phyloP scores from a whole-genome alignment of 2,888 invertebrate species.

The Theodoxus fluviatilis region DNA sequence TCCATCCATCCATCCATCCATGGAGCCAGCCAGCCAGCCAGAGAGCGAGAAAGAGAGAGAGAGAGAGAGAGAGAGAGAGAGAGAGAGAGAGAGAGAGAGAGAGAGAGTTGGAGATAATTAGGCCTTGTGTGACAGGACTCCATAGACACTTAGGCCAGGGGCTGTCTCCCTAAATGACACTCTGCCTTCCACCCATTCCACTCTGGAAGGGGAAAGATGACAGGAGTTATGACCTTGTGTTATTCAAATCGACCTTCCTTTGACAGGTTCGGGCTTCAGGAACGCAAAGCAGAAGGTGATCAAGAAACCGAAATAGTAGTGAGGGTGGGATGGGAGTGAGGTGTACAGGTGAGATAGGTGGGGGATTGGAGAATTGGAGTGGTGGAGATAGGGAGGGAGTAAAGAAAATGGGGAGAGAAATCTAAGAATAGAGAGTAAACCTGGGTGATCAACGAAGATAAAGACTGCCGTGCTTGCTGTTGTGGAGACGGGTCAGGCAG shows the following conservation, averaged over 20 bases:
- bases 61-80: neutral
- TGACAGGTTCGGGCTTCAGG: too few relatives aligned
- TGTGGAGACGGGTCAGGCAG: too few relatives aligned
- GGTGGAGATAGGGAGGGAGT: neutral
- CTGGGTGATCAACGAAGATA: neutral
- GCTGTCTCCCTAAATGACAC: too few relatives aligned
- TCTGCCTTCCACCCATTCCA: too few relatives aligned
- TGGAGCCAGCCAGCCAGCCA: too few relatives aligned
- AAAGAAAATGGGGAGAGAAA: neutral
- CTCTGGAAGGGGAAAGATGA: too few relatives aligned
- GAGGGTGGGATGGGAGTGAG: neutral
- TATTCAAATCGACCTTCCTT: too few relatives aligned
- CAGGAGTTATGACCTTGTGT: too few relatives aligned
- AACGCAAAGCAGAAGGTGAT: too few relatives aligned
- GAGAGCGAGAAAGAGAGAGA: slow-evolving; percentile 1
- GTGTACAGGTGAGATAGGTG: neutral
- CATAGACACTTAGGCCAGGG: too few relatives aligned
- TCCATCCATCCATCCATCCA: too few relatives aligned
- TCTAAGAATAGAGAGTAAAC: neutral
- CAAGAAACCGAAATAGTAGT: too few relatives aligned
- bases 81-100: neutral
- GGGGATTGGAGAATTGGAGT: neutral
- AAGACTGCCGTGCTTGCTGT: neutral
- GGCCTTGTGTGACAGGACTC: neutral
- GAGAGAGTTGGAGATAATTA: neutral